Conservation (phyloP, 2,113 vertebrate species). For the Dicentrarchus labrax region DNA sequence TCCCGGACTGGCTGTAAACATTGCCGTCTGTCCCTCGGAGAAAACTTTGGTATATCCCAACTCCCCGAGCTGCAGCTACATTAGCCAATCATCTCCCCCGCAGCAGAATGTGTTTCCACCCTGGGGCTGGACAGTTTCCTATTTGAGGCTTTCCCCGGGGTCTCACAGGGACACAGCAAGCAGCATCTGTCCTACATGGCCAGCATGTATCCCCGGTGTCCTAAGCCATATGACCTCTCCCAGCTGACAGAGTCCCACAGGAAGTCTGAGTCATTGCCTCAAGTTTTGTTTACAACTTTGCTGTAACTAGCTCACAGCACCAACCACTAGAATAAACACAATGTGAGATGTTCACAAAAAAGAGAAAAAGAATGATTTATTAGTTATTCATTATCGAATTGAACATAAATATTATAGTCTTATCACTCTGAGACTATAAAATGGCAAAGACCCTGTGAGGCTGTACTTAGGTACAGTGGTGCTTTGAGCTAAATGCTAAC, state of each 20-base stretch:
- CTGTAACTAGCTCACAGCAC: conserved; percentile 1
- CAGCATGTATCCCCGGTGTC: conserved; percentile 50
- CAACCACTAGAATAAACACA: not conserved
- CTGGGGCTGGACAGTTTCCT: conserved; percentile 51
- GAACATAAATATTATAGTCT: not conserved
- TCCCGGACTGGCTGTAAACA: conserved; percentile 55
- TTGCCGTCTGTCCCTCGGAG: conserved; percentile 40
- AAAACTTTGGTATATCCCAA: conserved; percentile 67
- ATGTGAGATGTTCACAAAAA: no score
- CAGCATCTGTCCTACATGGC: conserved; percentile 61
- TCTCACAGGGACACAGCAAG: conserved; percentile 58
- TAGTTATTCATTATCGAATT: no score
- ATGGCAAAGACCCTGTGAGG: not conserved
- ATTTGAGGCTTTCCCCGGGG: conserved; percentile 59
- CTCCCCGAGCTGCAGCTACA: conserved; percentile 45
- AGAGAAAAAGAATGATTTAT: no score
- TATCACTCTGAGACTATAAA: not conserved
- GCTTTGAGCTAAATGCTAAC: not conserved
- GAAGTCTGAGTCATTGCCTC: conserved; percentile 51
- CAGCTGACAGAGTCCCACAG: conserved; percentile 50
- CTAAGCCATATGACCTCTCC: conserved; percentile 19
- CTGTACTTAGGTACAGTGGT: not conserved
- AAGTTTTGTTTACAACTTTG: conserved; percentile 52
- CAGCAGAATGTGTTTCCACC: conserved; percentile 66
- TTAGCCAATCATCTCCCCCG: conserved; percentile 36